Base-by-base conservation (phyloP, 2,888 invertebrate genomes). In the Chloromyia formosa region DNA sequence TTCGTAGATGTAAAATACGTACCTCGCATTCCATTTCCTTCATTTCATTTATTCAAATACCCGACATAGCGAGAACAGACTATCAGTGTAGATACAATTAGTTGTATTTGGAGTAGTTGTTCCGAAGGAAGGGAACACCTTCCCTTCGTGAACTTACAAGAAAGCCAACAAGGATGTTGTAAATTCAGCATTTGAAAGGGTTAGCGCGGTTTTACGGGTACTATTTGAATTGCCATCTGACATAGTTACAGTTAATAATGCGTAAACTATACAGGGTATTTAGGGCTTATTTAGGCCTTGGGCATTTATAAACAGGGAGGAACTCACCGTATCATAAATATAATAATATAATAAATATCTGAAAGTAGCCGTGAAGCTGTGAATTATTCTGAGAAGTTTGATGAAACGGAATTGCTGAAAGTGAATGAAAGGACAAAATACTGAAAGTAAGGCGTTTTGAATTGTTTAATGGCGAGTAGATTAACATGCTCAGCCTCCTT, bases 281-380 rank as follows among this genome's bases (percentile, higher is more conserved):
- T 72, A 71, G 73, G 73, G 75, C 62, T 72, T 75, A 72, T 75
- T 75, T 71, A 54, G 72, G 75, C 53, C 61, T 20, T 56, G 72
- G 45, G 72, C 71, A 75, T 62, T 69, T 75, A 56, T 72, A 75
- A 35, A 35, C 27, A 7, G 27, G 27, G 27, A 4, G 27, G 7
- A 35, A 35, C 7, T 35, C 27, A 7, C 27, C 27, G 27, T 35
- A 35, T 35, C 27, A 35, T 35, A 72, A 66, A 72, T 64, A 72
- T 75, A 73, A 64, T 66, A 72, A 56, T 72, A 75, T 75, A 72
- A 75, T 75, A 72, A 72, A 75, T 62, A 75, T 62, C 72, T 72
- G 53, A 54, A 73, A 64, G 18, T 64, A 64, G 42, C 16, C 62
- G 23, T 40, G 62, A 35, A 64, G 18, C 62, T 23, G 56, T 1